These are phyloP conservation scores for Pogonophryne albipinna DNA, from an alignment of 2,797 vertebrate genomes.

Conservation along the genomic window DNA sequence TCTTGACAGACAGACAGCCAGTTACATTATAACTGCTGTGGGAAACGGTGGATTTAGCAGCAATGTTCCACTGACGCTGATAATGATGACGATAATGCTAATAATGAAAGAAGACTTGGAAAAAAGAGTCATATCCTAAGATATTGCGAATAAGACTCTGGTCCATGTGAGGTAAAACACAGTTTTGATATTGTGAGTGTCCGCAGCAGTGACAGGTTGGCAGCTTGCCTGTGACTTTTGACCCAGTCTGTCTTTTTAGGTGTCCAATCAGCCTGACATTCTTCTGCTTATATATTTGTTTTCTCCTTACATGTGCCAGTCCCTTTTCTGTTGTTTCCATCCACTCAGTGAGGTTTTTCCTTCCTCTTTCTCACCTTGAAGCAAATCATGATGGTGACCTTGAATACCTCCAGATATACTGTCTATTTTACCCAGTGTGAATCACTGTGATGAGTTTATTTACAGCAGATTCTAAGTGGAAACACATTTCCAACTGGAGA, in stretches of 20 bases:
- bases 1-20: conserved; percentile 49
- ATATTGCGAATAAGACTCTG: conserved; percentile 27
- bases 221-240: conserved; percentile 55
- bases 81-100: conserved; percentile 38
- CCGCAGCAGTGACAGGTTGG: conserved; percentile 55
- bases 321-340: conserved; percentile 15
- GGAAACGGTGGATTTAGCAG: conserved; percentile 46
- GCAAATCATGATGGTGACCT: conserved; percentile 36
- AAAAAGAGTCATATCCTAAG: conserved; percentile 17
- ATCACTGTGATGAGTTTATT: conserved; percentile 41
- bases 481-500: conserved; percentile 17
- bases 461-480: conserved; percentile 10
- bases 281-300: conserved; percentile 12
- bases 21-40: conserved; percentile 60
- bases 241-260: conserved; percentile 42
- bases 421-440: not conserved
- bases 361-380: conserved; percentile 46
- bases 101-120: conserved; percentile 31
- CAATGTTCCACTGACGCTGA: conserved; percentile 18
- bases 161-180: conserved; percentile 40
- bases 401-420: conserved; percentile 17
- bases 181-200: conserved; percentile 27
- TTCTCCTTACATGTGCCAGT: conserved; percentile 15
- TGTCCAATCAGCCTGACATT: conserved; percentile 53
- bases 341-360: conserved; percentile 26